These are phyloP conservation scores for Pygoscelis antarcticus DNA, from an alignment of 2,113 vertebrate species.

Conservation along the genomic window DNA sequence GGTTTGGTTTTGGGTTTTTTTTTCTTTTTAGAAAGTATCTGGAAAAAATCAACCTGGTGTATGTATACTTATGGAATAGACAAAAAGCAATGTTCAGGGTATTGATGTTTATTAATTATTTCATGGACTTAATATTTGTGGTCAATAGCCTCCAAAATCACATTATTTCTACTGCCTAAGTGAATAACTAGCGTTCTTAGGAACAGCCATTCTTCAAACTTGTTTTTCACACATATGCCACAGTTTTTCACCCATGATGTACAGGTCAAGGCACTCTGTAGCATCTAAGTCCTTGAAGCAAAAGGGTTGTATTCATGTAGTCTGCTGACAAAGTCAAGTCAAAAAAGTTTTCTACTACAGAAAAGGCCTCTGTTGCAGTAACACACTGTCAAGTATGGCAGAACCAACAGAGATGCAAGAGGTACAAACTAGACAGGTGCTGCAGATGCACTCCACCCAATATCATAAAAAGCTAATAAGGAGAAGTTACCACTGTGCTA, in stretches of 20 bases:
- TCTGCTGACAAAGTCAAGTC: not conserved
- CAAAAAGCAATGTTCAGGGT: not conserved
- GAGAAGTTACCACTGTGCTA: not conserved
- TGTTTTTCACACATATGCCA: not conserved
- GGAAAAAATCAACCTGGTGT: not conserved
- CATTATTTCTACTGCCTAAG: not conserved
- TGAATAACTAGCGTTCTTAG: not conserved
- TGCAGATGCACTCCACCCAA: not conserved
- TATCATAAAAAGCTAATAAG: not conserved
- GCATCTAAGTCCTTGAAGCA: not conserved
- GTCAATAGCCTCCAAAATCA: not conserved
- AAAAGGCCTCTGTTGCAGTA: not conserved
- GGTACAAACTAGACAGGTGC: not conserved
- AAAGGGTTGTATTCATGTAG: not conserved
- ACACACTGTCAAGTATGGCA: fast-evolving
- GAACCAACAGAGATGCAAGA: not conserved
- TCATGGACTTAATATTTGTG: not conserved
- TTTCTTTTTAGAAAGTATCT: not conserved
- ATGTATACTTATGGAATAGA: not conserved
- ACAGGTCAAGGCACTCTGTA: not conserved
- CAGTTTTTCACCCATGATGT: not conserved
- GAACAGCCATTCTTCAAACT: not conserved
- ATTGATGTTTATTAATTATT: not conserved
- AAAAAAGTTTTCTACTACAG: not conserved
- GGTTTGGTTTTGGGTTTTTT: not conserved